Conservation (phyloP, 2,797 vertebrate species). For the Xenentodon cancila region DNA sequence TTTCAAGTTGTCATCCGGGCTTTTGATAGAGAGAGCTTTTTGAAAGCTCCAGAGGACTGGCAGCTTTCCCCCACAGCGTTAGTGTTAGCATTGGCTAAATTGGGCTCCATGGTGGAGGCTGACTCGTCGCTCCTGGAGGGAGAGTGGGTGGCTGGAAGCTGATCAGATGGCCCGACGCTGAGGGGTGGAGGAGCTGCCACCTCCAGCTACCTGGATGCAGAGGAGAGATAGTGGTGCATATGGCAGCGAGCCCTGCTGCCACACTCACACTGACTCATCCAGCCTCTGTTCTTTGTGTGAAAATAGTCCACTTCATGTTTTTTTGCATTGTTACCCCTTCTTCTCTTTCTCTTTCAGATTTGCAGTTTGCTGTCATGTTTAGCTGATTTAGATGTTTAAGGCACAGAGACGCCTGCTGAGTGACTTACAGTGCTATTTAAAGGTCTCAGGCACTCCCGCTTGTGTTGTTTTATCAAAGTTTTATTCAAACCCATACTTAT, state of each 20-base stretch:
- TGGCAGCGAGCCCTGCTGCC: conserved; percentile 45
- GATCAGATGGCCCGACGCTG: conserved; percentile 45
- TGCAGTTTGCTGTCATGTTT: too few relatives aligned
- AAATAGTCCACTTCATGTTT: conserved; percentile 4
- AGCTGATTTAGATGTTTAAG: too few relatives aligned
- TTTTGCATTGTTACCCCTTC: background rate
- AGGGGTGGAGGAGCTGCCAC: conserved; percentile 56
- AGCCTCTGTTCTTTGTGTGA: background rate
- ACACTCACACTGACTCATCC: conserved; percentile 44
- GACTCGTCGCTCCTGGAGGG: conserved; percentile 50
- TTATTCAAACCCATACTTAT: too few relatives aligned
- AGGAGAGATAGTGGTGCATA: conserved; percentile 46
- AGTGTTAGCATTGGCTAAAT: conserved; percentile 8
- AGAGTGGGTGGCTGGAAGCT: conserved; percentile 58
- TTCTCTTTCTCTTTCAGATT: background rate
- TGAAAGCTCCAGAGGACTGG: conserved; percentile 60
- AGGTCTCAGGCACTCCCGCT: too few relatives aligned
- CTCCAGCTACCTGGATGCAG: conserved; percentile 65
- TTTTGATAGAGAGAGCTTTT: conserved; percentile 59
- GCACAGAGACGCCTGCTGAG: too few relatives aligned
- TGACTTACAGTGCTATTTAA: too few relatives aligned
- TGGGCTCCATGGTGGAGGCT: conserved; percentile 45
- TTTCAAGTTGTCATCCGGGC: conserved; percentile 67
- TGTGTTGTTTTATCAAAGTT: too few relatives aligned
- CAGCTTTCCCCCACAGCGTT: conserved; percentile 35